Evolutionary conservation across 2,797 vertebrate genomes (phyloP).

Genomic region (Sphenopsis melanotis): DNA sequence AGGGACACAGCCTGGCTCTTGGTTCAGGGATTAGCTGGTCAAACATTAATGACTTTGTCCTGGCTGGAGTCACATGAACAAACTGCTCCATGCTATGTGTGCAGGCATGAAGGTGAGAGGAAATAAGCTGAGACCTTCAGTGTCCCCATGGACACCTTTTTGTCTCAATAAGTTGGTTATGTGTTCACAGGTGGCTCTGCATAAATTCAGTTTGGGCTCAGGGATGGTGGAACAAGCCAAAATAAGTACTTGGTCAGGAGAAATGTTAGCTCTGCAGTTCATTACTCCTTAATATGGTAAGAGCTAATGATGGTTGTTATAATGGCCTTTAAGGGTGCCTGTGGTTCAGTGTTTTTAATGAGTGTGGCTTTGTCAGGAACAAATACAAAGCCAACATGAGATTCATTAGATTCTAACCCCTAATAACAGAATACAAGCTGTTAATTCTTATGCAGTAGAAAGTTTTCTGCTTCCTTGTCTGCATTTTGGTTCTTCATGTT

Average conservation of each 20-base stretch:
- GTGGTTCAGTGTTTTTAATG: background rate
- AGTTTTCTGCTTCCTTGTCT: background rate
- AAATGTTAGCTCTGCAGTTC: background rate
- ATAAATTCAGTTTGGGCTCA: background rate
- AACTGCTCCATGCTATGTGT: fast-evolving
- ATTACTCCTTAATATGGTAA: background rate
- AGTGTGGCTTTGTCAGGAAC: background rate
- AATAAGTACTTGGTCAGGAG: background rate
- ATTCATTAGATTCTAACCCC: background rate
- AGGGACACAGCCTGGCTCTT: background rate
- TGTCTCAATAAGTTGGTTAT: background rate
- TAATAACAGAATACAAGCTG: background rate
- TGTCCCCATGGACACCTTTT: background rate
- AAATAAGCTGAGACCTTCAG: background rate
- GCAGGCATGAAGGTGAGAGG: background rate
- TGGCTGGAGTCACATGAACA: background rate
- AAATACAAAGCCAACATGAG: background rate
- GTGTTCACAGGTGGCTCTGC: background rate
- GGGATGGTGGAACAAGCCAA: background rate
- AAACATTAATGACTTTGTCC: background rate
- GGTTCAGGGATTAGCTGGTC: background rate
- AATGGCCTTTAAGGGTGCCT: background rate
- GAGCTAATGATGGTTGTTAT: background rate
- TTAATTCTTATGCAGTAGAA: background rate
- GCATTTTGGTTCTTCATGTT: background rate